Conservation (phyloP, 2,888 invertebrate genomes). For the Sphinx pinastri region DNA sequence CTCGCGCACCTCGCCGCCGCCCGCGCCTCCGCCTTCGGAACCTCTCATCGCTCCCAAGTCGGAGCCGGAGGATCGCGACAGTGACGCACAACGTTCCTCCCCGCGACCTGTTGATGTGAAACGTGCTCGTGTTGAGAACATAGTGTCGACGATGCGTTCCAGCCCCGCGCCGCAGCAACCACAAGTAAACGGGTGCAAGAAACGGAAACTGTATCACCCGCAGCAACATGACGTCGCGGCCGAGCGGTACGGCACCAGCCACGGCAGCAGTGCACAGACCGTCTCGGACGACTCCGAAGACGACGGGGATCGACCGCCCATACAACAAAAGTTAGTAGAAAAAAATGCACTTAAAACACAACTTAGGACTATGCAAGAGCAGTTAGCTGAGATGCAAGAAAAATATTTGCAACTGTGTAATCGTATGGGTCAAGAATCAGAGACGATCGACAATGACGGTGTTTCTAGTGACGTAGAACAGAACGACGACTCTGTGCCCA, state of each 20-base stretch:
- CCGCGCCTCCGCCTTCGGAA: slow-evolving; percentile 82
- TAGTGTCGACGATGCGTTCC: slow-evolving; percentile 96
- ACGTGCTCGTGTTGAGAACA: slow-evolving; percentile 97
- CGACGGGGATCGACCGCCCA: slow-evolving; percentile 90
- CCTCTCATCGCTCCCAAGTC: slow-evolving; percentile 86
- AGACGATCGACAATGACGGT: slow-evolving; percentile 90
- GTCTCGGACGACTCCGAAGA: slow-evolving; percentile 89
- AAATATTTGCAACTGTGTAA: slow-evolving; percentile 94
- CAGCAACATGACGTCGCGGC: slow-evolving; percentile 93
- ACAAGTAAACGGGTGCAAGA: slow-evolving; percentile 96
- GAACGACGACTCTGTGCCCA: slow-evolving; percentile 77
- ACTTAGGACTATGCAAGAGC: slow-evolving; percentile 93
- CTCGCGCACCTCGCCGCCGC: slow-evolving; percentile 81
- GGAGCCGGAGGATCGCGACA: slow-evolving; percentile 86
- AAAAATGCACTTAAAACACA: slow-evolving; percentile 94
- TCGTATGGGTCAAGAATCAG: slow-evolving; percentile 91
- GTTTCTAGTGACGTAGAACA: slow-evolving; percentile 89
- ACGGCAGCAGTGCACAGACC: slow-evolving; percentile 75
- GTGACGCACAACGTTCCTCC: slow-evolving; percentile 83
- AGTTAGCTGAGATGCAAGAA: slow-evolving; percentile 95
- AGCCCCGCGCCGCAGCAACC: slow-evolving; percentile 90
- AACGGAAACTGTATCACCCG: slow-evolving; percentile 97
- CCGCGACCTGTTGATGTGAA: slow-evolving; percentile 91
- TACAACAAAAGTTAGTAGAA: slow-evolving; percentile 93
- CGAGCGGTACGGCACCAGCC: slow-evolving; percentile 83